Base-by-base conservation (phyloP, 2,888 invertebrate genomes). In the Dynastes maya region DNA sequence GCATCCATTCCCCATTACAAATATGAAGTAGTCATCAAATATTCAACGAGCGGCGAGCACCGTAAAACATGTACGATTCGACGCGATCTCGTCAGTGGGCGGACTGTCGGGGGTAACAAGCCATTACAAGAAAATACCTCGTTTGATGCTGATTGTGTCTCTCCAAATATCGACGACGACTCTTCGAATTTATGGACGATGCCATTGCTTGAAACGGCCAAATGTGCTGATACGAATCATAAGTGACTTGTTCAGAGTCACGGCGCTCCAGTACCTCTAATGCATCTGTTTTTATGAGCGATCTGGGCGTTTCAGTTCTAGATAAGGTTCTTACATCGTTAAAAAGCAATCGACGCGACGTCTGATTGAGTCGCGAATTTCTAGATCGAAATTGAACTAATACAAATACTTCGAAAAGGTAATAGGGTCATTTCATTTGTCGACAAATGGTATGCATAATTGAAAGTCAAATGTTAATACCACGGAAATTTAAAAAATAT, bases 111-210 rank as follows among this genome's bases (percentile, higher is more conserved):
- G 45, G 45, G 11, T 58, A 22, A 27, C 32, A 27, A 9, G 40
- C 55, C 58, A 58, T 72, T 72, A 72, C 72, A 58, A 72, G 72
- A 61, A 72, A 61, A 72, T 72, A 61, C 72, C 61, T 72, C 72
- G 72, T 72, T 72, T 72, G 72, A 40, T 45, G 58, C 58, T 72
- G 72, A 72, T 72, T 72, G 72, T 72, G 72, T 58, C 72, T 72
- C 61, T 72, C 72, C 32, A 37, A 72, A 72, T 72, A 72, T 58
- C 72, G 13, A 8, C 32, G 27, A 72, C 72, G 58, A 72, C 58
- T 72, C 72, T 53, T 16, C 37, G 72, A 72, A 72, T 72, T 72
- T 72, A 72, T 72, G 37, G 40, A 11, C 53, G 58, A 40, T 45
- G 58, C 72, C 58, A 72, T 72, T 72, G 72, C 72, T n/a, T 45